phyloP scores from a whole-genome alignment of 2,888 invertebrate genomes.

The Uropetala carovei region DNA sequence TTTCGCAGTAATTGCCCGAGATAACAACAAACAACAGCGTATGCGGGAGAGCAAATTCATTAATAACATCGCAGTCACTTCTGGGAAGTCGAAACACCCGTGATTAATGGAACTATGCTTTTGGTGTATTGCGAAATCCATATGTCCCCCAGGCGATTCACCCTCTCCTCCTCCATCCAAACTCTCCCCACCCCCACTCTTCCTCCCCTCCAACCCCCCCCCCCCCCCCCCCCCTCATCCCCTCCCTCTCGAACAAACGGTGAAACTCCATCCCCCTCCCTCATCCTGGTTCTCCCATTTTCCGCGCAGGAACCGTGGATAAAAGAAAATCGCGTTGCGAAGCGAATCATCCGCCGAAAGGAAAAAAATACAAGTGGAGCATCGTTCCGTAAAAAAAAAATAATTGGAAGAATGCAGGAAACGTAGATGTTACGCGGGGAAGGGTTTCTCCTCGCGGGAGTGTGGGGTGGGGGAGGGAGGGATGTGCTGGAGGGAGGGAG shows the following conservation, averaged over 20 bases:
- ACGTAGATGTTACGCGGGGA: neutral
- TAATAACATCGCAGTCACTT: constrained; percentile 54
- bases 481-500: no score
- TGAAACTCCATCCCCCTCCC: neutral
- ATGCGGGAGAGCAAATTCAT: constrained; percentile 21
- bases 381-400: neutral
- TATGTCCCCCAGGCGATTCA: neutral
- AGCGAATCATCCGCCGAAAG: no score
- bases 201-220: neutral
- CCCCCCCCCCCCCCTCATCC: neutral
- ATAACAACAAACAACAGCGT: constrained; percentile 32
- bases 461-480: no score
- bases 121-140: constrained; percentile 35
- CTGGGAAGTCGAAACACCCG: constrained; percentile 42
- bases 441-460: no score
- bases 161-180: neutral
- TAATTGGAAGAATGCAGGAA: neutral
- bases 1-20: constrained; percentile 57
- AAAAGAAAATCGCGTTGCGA: neutral
- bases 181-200: neutral
- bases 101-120: constrained; percentile 61
- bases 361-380: no score
- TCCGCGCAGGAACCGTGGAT: neutral
- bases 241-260: neutral
- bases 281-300: neutral